Evolutionary conservation across 1,140 invertebrate genomes (phyloP), one percentile per base, ranked within the genome.

Genomic region (Hylyphantes graminicola): DNA sequence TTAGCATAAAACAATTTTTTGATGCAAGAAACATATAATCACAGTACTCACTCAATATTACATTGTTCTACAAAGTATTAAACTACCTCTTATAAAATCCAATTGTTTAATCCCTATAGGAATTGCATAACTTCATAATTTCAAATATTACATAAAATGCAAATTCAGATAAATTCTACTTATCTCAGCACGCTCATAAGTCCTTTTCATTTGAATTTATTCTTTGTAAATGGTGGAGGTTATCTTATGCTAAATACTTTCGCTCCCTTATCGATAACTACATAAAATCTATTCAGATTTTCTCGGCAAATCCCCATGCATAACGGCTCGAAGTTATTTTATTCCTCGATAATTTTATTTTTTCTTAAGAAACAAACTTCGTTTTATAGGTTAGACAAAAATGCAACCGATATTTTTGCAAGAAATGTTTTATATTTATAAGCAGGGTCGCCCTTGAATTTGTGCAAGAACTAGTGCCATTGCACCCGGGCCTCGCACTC

Each of bases 231-330:
- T 53, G 21, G 17, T 53, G 54, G 54, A 19, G 50, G n/a, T n/a
- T 5, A 2, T 53, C 54, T 70, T n/a, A 54, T 15, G 50, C 54
- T 70, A 70, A 70, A 70, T 70, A 70, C 48, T 67, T 48, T 21
- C 68, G 9, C 7, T 70, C 7, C 50, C 19, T 53, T 17, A 70
- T 70, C 15, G 35, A 35, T 35, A 35, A 9, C 7, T 70, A 50
- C 67, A 70, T 53, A 53, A 17, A 70, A 70, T 11, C 21, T 53
- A 9, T 11, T n/a, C 35, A 70, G 54, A 70, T 70, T 53, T 70
- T n/a, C 15, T 70, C 17, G 13, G 54, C 17, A 53, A 70, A 53
- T 13, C n/a, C 12, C 35, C 7, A 35, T 35, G 5, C 35, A 35
- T 35, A 35, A 35, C 35, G 35, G 5, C 35, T 35, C 35, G 35